phyloP scores from a whole-genome alignment of 1,140 invertebrate genomes.

The Drosophila pectinifera region DNA sequence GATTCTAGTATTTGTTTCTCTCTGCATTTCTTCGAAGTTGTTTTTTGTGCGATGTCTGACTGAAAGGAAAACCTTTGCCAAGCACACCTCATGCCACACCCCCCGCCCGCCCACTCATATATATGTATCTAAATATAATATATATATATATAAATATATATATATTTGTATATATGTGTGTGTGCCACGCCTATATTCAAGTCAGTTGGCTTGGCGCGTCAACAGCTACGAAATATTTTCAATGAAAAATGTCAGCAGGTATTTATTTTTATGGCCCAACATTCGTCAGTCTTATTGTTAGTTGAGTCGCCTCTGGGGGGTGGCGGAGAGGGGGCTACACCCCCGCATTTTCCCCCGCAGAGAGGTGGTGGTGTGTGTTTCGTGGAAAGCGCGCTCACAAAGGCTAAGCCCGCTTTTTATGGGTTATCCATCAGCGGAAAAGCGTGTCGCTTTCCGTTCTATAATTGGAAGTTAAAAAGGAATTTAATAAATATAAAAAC shows the following conservation, averaged over 20 bases:
- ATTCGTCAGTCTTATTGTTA: conserved; percentile 83
- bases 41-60: conserved; percentile 38
- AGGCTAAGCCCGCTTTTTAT: conserved; percentile 32
- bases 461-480: not conserved
- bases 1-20: not conserved
- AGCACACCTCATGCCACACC: conserved; percentile 58
- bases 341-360: not conserved
- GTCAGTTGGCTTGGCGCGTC: conserved; percentile 71
- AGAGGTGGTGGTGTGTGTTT: conserved; percentile 13
- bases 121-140: not conserved
- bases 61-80: conserved; percentile 58
- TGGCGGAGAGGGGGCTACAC: not conserved
- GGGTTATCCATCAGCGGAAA: conserved; percentile 38
- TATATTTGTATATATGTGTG: not conserved
- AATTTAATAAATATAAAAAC: not conserved
- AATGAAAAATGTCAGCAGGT: conserved; percentile 84
- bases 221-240: conserved; percentile 83
- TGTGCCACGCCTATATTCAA: conserved; percentile 51
- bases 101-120: conserved; percentile 16
- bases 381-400: conserved; percentile 25
- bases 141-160: not conserved
- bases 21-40: conserved; percentile 15
- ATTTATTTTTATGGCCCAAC: conserved; percentile 82
- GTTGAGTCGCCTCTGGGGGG: conserved; percentile 51
- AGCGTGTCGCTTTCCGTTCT: conserved; percentile 2